phyloP scores from a whole-genome alignment of 2,888 invertebrate genomes.

The Macrostomum cliftonense region DNA sequence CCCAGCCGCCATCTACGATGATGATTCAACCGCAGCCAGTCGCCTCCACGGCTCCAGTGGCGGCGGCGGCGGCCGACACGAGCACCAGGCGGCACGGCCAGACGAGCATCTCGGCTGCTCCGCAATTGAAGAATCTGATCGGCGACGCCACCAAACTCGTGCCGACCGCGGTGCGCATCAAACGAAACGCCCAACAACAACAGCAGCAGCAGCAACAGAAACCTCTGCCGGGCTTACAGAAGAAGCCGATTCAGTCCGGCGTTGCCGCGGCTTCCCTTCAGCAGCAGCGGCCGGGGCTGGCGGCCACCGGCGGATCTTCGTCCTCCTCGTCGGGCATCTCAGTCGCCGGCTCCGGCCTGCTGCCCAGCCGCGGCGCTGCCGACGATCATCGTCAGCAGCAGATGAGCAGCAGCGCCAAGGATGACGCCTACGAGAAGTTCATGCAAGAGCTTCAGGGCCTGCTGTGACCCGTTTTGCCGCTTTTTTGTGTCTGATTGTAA shows the following conservation, averaged over 20 bases:
- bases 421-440: slow-evolving; percentile 92
- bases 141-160: slow-evolving; percentile 78
- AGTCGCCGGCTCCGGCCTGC: background rate
- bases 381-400: background rate
- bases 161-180: slow-evolving; percentile 73
- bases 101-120: slow-evolving; percentile 81
- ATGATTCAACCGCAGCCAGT: slow-evolving; percentile 17
- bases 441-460: slow-evolving; percentile 95
- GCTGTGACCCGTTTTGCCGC: slow-evolving; percentile 46
- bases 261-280: background rate
- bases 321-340: too few species aligned
- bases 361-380: background rate
- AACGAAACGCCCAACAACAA: slow-evolving; percentile 53
- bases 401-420: slow-evolving; percentile 49
- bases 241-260: too few species aligned
- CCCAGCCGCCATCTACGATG: background rate
- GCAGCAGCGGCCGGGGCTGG: background rate
- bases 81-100: slow-evolving; percentile 22
- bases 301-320: background rate
- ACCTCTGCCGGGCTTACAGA: too few species aligned
- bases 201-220: background rate
- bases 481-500: too few species aligned
- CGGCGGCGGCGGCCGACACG: slow-evolving; percentile 1
- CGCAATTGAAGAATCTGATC: slow-evolving; percentile 54
- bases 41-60: slow-evolving; percentile 14